These are phyloP conservation scores for Hylaeus anthracinus DNA, from an alignment of 1,140 invertebrate species.

Conservation along the genomic window DNA sequence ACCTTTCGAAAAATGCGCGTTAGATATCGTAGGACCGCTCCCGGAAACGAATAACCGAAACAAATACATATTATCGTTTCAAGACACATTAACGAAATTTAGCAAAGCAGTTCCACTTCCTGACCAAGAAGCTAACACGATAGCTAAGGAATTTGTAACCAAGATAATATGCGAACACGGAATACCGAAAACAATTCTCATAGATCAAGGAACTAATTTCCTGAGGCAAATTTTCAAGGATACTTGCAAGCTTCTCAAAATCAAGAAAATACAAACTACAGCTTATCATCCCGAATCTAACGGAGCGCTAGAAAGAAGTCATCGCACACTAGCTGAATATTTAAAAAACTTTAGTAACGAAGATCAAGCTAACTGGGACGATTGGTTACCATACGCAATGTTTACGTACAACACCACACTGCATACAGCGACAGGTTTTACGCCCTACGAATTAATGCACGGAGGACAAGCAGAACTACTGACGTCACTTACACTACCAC, in stretches of 20 bases:
- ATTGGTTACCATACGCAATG: constrained; percentile 6
- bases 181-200: constrained; percentile 57
- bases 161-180: constrained; percentile 57
- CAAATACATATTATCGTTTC: constrained; percentile 66
- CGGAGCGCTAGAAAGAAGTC: constrained; percentile 63
- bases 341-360: background rate
- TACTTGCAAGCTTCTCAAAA: constrained; percentile 58
- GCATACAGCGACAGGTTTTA: background rate
- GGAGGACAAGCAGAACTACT: constrained; percentile 1
- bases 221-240: constrained; percentile 51
- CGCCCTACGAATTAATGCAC: background rate
- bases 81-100: constrained; percentile 62
- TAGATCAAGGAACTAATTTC: constrained; percentile 63
- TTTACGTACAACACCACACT: constrained; percentile 16
- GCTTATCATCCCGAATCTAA: constrained; percentile 65
- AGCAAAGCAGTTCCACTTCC: too few relatives aligned
- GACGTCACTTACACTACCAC: background rate
- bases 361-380: background rate
- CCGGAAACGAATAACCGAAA: too few relatives aligned
- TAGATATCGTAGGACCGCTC: too few relatives aligned
- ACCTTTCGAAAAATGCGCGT: too few relatives aligned
- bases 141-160: constrained; percentile 52
- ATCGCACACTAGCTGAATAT: constrained; percentile 38
- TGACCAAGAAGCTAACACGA: constrained; percentile 1
- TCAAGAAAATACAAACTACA: constrained; percentile 56